phyloP scores from a whole-genome alignment of 2,888 invertebrate species.

The Ferdinandea cuprea region DNA sequence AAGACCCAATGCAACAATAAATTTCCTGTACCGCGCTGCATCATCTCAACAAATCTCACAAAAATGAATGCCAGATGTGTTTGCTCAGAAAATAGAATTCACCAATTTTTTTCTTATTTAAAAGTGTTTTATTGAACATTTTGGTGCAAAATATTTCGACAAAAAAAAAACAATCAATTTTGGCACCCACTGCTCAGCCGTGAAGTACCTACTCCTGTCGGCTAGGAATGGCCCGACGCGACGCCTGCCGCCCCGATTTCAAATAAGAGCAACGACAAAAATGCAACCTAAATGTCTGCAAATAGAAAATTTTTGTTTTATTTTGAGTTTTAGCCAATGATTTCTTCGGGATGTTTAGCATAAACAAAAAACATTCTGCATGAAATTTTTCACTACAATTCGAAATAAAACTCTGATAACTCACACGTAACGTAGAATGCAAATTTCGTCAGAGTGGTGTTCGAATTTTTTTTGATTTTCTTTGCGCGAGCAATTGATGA shows the following conservation, averaged over 20 bases:
- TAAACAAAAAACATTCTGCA: background rate
- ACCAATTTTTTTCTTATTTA: slow-evolving; percentile 16
- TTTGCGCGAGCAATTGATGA: slow-evolving; percentile 3
- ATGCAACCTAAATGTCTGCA: slow-evolving; percentile 62
- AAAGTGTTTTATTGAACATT: slow-evolving; percentile 25
- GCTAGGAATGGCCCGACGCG: background rate
- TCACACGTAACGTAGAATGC: slow-evolving; percentile 29
- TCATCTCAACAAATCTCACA: background rate
- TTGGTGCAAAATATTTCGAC: background rate
- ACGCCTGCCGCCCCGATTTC: slow-evolving; percentile 24
- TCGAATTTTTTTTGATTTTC: background rate
- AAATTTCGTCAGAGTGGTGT: slow-evolving; percentile 12
- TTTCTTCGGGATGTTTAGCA: slow-evolving; percentile 9
- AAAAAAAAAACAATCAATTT: slow-evolving; percentile 26
- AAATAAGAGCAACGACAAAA: slow-evolving; percentile 67
- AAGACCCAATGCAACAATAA: slow-evolving; percentile 48
- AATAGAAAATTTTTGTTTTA: slow-evolving; percentile 53
- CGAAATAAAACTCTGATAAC: slow-evolving; percentile 38
- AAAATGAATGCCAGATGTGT: slow-evolving; percentile 55
- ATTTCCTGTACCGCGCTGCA: slow-evolving; percentile 56
- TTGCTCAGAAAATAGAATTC: slow-evolving; percentile 1
- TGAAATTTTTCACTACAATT: slow-evolving; percentile 13
- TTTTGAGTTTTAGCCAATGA: slow-evolving; percentile 25
- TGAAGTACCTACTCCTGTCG: slow-evolving; percentile 14
- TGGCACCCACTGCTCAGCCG: slow-evolving; percentile 51